Percentiles rank a stretch among this genome's conserved stretches.
These are phyloP conservation scores for Procambarus clarkii DNA, from an alignment of 1,140 invertebrate species.

Conservation along the genomic window DNA sequence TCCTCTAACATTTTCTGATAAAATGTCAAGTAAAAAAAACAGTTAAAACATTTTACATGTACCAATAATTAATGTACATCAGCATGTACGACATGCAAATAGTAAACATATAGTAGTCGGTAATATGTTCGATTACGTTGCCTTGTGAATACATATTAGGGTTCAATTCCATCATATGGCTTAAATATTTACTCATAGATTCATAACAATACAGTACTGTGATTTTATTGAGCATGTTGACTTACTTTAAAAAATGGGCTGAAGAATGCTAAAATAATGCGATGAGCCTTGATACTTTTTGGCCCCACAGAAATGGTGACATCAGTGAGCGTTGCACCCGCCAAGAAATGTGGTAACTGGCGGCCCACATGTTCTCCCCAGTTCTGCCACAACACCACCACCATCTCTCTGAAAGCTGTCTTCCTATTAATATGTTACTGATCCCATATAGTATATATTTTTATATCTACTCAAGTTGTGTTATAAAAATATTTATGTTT, in stretches of 20 bases:
- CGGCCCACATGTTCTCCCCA: constrained; percentile 62
- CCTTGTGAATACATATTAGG: no score
- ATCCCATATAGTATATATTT: no score
- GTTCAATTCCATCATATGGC: no score
- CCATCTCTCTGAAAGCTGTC: constrained; percentile 6
- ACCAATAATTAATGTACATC: neutral
- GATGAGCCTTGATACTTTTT: constrained; percentile 39
- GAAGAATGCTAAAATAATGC: constrained; percentile 59
- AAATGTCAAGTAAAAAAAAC: neutral
- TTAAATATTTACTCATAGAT: no score
- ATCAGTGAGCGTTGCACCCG: constrained; percentile 40
- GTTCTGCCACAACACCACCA: constrained; percentile 53
- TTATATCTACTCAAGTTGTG: no score
- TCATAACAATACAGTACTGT: neutral
- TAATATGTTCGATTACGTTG: no score
- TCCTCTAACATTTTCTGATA: constrained; percentile 56
- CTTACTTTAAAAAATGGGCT: constrained; percentile 56
- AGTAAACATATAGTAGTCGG: no score
- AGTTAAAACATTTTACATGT: neutral
- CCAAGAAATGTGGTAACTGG: constrained; percentile 49
- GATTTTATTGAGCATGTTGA: neutral
- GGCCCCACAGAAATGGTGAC: constrained; percentile 51
- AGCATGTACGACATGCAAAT: no score
- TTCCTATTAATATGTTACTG: no score
- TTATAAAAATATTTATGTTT: no score